phyloP scores from a whole-genome alignment of 1,140 invertebrate species.

The Eurosta solidaginis region DNA sequence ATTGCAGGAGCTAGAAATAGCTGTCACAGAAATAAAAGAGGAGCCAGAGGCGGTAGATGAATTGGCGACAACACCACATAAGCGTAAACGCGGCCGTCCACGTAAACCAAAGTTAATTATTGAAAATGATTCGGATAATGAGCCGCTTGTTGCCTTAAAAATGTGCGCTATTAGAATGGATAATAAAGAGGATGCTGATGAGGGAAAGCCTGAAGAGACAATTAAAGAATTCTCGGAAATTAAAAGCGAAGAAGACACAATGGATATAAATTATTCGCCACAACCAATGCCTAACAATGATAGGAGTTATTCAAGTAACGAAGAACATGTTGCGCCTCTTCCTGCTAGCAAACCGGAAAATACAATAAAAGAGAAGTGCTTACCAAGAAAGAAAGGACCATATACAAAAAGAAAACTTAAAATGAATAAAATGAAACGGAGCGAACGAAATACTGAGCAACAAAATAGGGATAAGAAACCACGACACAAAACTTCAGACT shows the following conservation, averaged over 20 bases:
- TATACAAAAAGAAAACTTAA: background rate
- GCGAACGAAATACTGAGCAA: background rate
- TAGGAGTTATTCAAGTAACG: no score
- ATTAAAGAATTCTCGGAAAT: background rate
- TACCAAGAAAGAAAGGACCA: background rate
- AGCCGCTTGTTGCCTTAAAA: background rate
- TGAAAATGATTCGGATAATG: background rate
- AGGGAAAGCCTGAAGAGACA: background rate
- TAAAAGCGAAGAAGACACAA: background rate
- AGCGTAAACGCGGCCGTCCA: background rate
- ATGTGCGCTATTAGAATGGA: background rate
- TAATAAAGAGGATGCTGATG: background rate
- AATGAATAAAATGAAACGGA: background rate
- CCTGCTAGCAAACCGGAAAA: no score
- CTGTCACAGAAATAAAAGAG: background rate
- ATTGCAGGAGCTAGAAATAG: slow-evolving; percentile 8
- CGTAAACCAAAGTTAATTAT: background rate
- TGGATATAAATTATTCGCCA: background rate
- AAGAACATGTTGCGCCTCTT: no score
- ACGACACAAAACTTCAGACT: slow-evolving; percentile 3
- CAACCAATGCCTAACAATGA: background rate
- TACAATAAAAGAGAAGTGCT: no score
- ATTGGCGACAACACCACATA: background rate
- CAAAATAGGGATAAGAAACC: background rate
- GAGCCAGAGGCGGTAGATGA: background rate